These are phyloP conservation scores for Natrix natrix DNA, from an alignment of 2,797 vertebrate genomes.

Conservation along the genomic window DNA sequence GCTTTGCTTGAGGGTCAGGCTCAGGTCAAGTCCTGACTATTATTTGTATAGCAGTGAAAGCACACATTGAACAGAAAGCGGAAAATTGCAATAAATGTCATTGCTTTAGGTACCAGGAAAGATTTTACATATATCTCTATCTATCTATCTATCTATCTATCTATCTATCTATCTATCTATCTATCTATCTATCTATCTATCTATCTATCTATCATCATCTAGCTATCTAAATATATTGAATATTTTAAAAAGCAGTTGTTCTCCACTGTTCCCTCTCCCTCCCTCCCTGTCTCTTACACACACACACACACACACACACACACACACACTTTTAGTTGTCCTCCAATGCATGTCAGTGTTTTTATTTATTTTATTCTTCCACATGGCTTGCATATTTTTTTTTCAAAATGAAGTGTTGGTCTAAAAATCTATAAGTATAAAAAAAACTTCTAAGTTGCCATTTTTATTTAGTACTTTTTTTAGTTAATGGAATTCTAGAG, in stretches of 20 bases:
- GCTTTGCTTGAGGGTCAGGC: constrained; percentile 25
- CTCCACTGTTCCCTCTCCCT: too few relatives aligned
- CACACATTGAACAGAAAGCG: constrained; percentile 24
- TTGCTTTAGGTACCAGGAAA: constrained; percentile 22
- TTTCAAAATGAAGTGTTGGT: constrained; percentile 11
- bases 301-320: too few relatives aligned
- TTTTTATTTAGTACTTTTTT: constrained; percentile 48
- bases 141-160: too few relatives aligned
- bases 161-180: too few relatives aligned
- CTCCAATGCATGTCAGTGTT: constrained; percentile 14
- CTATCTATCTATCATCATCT: too few relatives aligned
- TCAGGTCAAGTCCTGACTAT: constrained; percentile 23
- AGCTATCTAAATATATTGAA: too few relatives aligned
- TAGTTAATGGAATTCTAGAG: constrained; percentile 42
- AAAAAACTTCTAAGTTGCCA: constrained; percentile 23
- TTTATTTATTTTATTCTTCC: neutral
- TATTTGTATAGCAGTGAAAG: constrained; percentile 31
- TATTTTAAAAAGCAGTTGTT: neutral
- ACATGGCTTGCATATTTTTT: neutral
- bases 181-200: too few relatives aligned
- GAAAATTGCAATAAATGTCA: constrained; percentile 33
- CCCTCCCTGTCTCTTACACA: too few relatives aligned
- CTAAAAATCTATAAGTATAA: neutral
- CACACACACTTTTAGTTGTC: neutral
- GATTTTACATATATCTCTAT: neutral